phyloP scores from a whole-genome alignment of 2,113 vertebrate species.

The Solenodon paradoxus region DNA sequence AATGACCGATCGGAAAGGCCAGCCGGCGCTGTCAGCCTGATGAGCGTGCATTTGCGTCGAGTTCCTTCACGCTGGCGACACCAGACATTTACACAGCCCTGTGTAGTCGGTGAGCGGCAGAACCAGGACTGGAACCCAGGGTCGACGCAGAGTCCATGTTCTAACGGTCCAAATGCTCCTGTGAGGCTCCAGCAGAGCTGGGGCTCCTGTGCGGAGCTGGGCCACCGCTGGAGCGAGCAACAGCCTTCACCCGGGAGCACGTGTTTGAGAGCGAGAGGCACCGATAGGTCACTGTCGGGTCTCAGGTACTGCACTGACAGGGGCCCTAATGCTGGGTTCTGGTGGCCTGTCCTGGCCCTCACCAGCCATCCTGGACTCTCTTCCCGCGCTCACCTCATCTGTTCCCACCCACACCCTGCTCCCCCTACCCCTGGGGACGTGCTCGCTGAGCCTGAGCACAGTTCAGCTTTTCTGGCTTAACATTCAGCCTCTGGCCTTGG shows the following conservation, averaged over 20 bases:
- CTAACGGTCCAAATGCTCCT: too few relatives aligned
- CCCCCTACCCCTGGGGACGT: too few relatives aligned
- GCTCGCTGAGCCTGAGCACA: neutral
- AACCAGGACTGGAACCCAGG: too few relatives aligned
- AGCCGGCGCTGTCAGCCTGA: too few relatives aligned
- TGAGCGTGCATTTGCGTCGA: too few relatives aligned
- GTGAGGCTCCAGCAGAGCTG: too few relatives aligned
- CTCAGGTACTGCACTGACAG: neutral
- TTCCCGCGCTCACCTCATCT: neutral
- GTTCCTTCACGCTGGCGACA: too few relatives aligned
- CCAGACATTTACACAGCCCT: too few relatives aligned
- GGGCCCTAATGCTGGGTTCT: neutral
- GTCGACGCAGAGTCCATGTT: too few relatives aligned
- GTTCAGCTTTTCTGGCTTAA: neutral
- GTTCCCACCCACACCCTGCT: neutral
- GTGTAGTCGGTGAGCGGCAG: neutral
- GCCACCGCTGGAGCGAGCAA: neutral
- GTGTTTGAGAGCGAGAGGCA: neutral
- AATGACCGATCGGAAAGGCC: neutral
- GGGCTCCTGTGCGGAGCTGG: neutral
- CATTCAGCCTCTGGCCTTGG: neutral
- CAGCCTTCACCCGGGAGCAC: neutral
- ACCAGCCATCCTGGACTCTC: neutral
- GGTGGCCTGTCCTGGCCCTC: too few relatives aligned
- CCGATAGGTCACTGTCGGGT: neutral